Evolutionary conservation across 2,113 vertebrate genomes (phyloP).

Genomic region (Gobiocypris rarus): DNA sequence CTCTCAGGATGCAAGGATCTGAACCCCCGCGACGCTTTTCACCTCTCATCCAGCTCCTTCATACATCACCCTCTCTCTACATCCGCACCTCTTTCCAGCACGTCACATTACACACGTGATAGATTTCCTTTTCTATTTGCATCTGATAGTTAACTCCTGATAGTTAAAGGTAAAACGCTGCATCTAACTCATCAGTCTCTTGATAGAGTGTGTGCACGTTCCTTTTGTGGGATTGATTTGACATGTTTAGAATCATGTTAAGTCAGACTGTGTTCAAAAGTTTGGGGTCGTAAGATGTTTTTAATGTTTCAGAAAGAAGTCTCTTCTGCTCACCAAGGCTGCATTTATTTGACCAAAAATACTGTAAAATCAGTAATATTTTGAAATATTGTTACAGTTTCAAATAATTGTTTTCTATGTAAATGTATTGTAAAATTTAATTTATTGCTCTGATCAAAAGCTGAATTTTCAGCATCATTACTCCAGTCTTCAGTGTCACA

Average conservation of each 20-base stretch:
- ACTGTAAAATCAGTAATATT: not conserved
- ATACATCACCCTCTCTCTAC: constrained; percentile 86
- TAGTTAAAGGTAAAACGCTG: constrained; percentile 81
- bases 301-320: too few relatives aligned
- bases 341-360: not conserved
- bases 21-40: constrained; percentile 92
- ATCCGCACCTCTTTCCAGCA: constrained; percentile 79
- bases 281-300: not conserved
- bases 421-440: not conserved
- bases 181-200: constrained; percentile 66
- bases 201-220: not conserved
- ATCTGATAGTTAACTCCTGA: constrained; percentile 93
- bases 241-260: not conserved
- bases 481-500: not conserved
- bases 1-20: constrained; percentile 80
- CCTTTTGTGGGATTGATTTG: not conserved
- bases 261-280: not conserved
- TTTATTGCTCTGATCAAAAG: not conserved
- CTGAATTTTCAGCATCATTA: not conserved
- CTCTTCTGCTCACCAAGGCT: not conserved
- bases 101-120: constrained; percentile 93
- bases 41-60: constrained; percentile 90
- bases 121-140: constrained; percentile 98
- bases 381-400: not conserved
- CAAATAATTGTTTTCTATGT: not conserved